These are phyloP conservation scores for Panulirus ornatus DNA, from an alignment of 1,140 invertebrate species.

Conservation along the genomic window DNA sequence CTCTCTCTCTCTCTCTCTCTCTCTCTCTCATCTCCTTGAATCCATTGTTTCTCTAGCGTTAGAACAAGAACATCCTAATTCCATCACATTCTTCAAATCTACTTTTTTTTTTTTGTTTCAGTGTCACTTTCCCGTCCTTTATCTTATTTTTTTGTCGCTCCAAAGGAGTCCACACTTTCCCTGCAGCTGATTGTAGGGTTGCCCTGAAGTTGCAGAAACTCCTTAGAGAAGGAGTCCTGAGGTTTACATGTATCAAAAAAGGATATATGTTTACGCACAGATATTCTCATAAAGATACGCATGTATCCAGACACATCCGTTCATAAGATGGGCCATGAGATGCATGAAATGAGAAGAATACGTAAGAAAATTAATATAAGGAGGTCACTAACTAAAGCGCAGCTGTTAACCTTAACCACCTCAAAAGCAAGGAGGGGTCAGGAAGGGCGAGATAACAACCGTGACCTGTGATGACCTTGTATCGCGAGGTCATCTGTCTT, in stretches of 20 bases:
- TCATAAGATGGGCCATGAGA: background rate
- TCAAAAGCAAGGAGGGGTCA: background rate
- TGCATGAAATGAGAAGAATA: background rate
- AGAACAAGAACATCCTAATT: too few relatives aligned
- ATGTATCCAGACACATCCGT: slow-evolving; percentile 32
- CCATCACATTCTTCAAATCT: too few relatives aligned
- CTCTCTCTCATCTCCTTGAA: too few relatives aligned
- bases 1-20: background rate
- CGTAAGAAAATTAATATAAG: background rate
- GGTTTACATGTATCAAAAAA: slow-evolving; percentile 7
- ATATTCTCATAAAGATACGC: slow-evolving; percentile 25
- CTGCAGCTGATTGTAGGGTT: too few relatives aligned
- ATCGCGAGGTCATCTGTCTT: background rate
- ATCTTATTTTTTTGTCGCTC: too few relatives aligned
- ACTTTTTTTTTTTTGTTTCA: too few relatives aligned
- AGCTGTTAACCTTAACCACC: too few relatives aligned
- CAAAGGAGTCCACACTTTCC: too few relatives aligned
- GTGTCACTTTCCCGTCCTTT: too few relatives aligned
- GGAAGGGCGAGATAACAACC: slow-evolving; percentile 2
- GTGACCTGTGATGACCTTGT: background rate
- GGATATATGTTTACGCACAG: slow-evolving; percentile 16
- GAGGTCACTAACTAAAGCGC: background rate
- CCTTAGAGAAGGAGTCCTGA: too few relatives aligned
- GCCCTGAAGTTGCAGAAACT: too few relatives aligned
- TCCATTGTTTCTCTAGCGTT: too few relatives aligned